Evolutionary conservation across 2,113 vertebrate genomes (phyloP).

Genomic region (Cathartes aura): DNA sequence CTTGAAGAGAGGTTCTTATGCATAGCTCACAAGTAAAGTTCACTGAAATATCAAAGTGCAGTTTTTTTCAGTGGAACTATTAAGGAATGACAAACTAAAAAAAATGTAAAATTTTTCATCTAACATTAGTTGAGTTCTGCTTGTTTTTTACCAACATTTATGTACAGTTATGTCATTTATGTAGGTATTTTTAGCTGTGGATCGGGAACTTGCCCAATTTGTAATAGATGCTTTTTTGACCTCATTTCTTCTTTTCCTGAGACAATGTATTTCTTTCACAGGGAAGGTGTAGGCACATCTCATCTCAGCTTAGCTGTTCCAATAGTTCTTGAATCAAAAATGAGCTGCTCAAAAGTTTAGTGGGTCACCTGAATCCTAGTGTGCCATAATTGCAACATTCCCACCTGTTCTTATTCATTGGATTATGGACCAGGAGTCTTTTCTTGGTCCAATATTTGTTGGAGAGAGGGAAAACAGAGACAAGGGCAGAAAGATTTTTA

Average conservation of each 20-base stretch:
- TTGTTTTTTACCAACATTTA: not conserved
- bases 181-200: not conserved
- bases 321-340: not conserved
- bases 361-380: not conserved
- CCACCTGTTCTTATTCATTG: not conserved
- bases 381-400: not conserved
- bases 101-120: not conserved
- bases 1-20: not conserved
- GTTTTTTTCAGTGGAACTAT: not conserved
- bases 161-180: not conserved
- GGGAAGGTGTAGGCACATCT: not conserved
- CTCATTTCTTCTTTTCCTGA: not conserved
- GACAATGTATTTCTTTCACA: not conserved
- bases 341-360: not conserved
- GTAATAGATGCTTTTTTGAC: not conserved
- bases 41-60: not conserved
- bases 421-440: not conserved
- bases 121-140: not conserved
- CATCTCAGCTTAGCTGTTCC: not conserved
- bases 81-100: not conserved
- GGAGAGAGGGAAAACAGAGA: not conserved
- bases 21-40: not conserved
- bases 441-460: not conserved
- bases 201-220: not conserved
- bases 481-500: not conserved